Percentiles rank a stretch among this genome's conserved stretches.
Conservation (phyloP, 2,888 invertebrate species). For the Oscheius sp. region DNA sequence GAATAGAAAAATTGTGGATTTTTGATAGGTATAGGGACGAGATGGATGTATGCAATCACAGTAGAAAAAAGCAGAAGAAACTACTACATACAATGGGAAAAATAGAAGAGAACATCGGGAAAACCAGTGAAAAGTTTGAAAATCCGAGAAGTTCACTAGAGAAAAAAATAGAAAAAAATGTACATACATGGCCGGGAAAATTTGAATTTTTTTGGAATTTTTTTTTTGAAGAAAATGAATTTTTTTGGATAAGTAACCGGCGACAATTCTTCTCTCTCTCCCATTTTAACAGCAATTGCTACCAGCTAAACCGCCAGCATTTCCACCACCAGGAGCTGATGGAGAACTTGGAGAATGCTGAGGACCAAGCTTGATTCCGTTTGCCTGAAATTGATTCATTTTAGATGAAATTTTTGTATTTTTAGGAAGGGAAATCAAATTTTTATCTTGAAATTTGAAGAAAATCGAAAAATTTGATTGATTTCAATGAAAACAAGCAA, state of each 20-base stretch:
- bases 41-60: neutral
- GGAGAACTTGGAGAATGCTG: slow-evolving; percentile 94
- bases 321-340: slow-evolving; percentile 72
- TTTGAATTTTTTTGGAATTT: neutral
- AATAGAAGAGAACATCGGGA: neutral
- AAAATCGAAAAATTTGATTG: no score
- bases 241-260: neutral
- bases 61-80: neutral
- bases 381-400: slow-evolving; percentile 86
- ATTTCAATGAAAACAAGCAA: no score
- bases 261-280: neutral
- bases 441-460: no score
- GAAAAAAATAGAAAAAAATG: slow-evolving; percentile 11
- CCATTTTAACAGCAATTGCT: slow-evolving; percentile 54
- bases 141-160: neutral
- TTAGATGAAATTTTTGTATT: no score
- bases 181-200: slow-evolving; percentile 18
- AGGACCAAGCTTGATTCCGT: slow-evolving; percentile 99
- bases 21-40: neutral
- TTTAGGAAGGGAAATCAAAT: no score
- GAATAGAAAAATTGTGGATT: neutral
- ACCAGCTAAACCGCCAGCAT: slow-evolving; percentile 51
- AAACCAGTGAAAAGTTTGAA: slow-evolving; percentile 6
- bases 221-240: slow-evolving; percentile 1
- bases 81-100: neutral